Conservation (phyloP, 2,113 vertebrate species). For the Drymodes brunneopygia region DNA sequence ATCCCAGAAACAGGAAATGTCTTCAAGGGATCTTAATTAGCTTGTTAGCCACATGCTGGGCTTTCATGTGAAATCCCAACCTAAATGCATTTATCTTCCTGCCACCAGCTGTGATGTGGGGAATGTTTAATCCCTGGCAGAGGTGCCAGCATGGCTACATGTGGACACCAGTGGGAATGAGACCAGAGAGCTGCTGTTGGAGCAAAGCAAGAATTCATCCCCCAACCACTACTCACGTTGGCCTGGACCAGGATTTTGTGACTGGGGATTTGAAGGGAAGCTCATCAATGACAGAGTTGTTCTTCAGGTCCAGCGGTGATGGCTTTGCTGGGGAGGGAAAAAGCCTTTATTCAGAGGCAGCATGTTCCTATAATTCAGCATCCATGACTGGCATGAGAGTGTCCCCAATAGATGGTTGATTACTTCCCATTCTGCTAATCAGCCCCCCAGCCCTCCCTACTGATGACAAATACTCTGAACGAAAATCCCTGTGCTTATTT, state of each 20-base stretch:
- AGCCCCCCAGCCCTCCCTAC: not conserved
- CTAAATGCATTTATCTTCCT: not conserved
- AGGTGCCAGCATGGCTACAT: not conserved
- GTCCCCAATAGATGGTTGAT: not conserved
- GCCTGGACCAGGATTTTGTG: constrained; percentile 95
- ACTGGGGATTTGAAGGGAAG: constrained; percentile 95
- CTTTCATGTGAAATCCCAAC: not conserved
- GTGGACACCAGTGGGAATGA: not conserved
- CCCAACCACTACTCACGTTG: constrained; percentile 80
- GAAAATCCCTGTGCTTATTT: not conserved
- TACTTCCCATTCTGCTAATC: not conserved
- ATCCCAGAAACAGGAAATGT: constrained; percentile 17
- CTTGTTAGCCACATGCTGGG: not conserved
- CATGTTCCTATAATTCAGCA: not conserved
- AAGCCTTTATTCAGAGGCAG: not conserved
- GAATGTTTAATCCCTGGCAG: not conserved
- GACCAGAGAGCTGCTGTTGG: not conserved
- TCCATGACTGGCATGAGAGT: not conserved
- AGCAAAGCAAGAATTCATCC: not conserved
- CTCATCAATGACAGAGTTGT: constrained; percentile 92
- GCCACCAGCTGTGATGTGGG: not conserved
- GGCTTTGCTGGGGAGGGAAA: constrained; percentile 82
- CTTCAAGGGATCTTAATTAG: constrained; percentile 21
- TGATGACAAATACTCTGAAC: not conserved
- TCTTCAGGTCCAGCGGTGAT: constrained; percentile 90